Conservation (phyloP, 2,797 vertebrate genomes). For the Eospalax fontanierii region DNA sequence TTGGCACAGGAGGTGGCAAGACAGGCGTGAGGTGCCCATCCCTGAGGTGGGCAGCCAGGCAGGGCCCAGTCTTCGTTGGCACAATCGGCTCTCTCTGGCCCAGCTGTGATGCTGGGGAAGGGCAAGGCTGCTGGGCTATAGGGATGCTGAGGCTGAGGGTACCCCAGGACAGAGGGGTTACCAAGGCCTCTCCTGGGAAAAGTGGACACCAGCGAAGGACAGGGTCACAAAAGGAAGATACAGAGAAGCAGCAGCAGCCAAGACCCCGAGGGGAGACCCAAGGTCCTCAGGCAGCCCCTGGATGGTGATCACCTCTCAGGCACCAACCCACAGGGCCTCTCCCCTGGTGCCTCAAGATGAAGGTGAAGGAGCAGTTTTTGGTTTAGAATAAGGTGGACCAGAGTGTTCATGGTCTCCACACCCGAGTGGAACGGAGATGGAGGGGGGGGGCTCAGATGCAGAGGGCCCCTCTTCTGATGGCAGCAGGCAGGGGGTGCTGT, state of each 20-base stretch:
- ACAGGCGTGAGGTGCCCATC: conserved; percentile 82
- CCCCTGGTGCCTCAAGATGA: conserved; percentile 63
- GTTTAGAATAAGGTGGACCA: conserved; percentile 82
- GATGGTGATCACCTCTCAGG: conserved; percentile 30
- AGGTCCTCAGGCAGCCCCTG: conserved; percentile 53
- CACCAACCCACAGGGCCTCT: conserved; percentile 49
- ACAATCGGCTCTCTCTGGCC: conserved; percentile 85
- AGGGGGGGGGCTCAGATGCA: conserved; percentile 51
- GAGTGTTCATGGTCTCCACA: conserved; percentile 67
- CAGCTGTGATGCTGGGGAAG: conserved; percentile 80
- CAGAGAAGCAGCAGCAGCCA: conserved; percentile 80
- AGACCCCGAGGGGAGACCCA: conserved; percentile 66
- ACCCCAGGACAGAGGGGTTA: conserved; percentile 5
- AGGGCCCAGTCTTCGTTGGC: conserved; percentile 85
- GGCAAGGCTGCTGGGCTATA: conserved; percentile 74
- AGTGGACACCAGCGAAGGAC: neutral
- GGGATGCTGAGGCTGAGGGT: conserved; percentile 22
- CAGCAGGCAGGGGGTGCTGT: conserved; percentile 65
- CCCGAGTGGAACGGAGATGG: conserved; percentile 40
- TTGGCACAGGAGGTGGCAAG: conserved; percentile 86
- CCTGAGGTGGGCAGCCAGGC: conserved; percentile 82
- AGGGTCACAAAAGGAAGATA: conserved; percentile 75
- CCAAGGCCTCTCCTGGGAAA: conserved; percentile 63
- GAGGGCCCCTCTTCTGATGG: conserved; percentile 69
- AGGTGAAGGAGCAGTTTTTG: conserved; percentile 75